Conservation (phyloP, 2,113 vertebrate genomes). For the Galeopterus variegatus region DNA sequence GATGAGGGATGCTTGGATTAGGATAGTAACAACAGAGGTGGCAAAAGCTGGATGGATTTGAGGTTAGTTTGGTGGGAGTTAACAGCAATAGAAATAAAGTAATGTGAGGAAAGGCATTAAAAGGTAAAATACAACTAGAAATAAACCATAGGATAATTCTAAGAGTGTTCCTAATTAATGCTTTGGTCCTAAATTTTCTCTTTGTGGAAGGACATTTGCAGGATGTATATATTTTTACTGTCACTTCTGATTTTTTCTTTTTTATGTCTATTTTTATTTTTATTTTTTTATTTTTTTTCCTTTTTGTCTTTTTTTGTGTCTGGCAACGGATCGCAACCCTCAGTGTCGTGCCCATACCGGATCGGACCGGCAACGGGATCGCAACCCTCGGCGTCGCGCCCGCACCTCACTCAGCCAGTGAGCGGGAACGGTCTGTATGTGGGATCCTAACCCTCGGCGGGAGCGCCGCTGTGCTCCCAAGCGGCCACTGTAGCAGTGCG, state of each 20-base stretch:
- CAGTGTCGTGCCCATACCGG: no score
- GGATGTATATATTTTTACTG: background rate
- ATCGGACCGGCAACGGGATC: no score
- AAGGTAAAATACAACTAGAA: constrained; percentile 6
- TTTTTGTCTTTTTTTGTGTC: no score
- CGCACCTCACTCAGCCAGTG: no score
- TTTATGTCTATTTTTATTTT: constrained; percentile 36
- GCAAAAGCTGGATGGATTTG: background rate
- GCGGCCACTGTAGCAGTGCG: no score
- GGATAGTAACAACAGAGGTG: background rate
- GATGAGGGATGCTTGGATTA: background rate
- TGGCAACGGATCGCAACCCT: no score
- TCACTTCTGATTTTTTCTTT: constrained; percentile 18
- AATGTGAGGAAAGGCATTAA: background rate
- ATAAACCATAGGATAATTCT: background rate
- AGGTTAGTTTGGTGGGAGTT: background rate
- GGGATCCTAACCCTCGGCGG: no score
- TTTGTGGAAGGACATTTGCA: background rate
- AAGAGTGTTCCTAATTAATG: constrained; percentile 11
- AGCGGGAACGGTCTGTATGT: no score
- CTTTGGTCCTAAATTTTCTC: background rate
- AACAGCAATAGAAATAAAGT: background rate
- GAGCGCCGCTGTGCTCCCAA: no score
- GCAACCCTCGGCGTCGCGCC: no score
- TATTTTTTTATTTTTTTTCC: no score